Evolutionary conservation across 2,888 invertebrate genomes (phyloP).

Genomic region (Pristionchus maxplancki): DNA sequence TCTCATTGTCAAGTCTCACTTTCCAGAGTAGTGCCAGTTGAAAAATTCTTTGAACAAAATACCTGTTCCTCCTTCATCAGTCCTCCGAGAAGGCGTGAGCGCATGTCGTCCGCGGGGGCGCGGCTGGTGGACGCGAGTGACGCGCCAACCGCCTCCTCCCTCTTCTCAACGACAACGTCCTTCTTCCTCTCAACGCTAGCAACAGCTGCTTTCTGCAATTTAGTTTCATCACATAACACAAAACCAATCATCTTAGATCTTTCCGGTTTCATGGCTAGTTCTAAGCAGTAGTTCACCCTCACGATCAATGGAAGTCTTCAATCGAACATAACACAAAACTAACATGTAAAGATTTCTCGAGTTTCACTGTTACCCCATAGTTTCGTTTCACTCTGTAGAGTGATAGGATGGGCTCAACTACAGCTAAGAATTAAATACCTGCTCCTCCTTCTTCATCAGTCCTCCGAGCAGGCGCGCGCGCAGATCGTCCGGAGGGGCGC

Average conservation of each 20-base stretch:
- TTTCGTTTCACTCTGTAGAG: no score
- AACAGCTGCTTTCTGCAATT: background rate
- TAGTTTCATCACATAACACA: no score
- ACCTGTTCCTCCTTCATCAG: background rate
- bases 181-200: background rate
- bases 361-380: no score
- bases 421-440: background rate
- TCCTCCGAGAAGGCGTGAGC: conserved; percentile 1
- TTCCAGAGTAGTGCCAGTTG: no score
- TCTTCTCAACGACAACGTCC: background rate
- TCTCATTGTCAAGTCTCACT: no score
- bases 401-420: no score
- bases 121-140: background rate
- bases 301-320: no score
- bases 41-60: background rate
- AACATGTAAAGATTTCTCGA: no score
- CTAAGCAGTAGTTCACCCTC: background rate
- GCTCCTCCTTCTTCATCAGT: background rate
- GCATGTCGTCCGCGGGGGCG: conserved; percentile 22
- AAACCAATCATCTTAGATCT: background rate
- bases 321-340: no score
- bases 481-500: background rate
- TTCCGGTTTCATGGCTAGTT: background rate
- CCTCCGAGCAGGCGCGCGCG: background rate
- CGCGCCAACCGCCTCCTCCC: background rate